Percentiles rank a stretch among this genome's conserved stretches.
Evolutionary conservation across 2,797 vertebrate species (phyloP).

Genomic region (Cyclopterus lumpus): DNA sequence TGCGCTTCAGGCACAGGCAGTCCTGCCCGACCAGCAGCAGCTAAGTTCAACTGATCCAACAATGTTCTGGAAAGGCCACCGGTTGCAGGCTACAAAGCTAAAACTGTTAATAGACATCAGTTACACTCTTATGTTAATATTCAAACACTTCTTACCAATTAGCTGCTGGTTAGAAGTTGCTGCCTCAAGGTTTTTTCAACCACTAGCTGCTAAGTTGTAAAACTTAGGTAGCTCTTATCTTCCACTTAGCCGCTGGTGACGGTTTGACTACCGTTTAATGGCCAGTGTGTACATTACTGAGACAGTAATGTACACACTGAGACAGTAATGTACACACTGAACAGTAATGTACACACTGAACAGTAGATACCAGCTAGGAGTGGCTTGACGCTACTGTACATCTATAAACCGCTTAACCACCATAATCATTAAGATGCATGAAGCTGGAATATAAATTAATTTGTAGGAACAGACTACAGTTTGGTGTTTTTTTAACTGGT

Average conservation of each 20-base stretch:
- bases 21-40: constrained; percentile 81
- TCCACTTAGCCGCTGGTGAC: neutral
- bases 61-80: neutral
- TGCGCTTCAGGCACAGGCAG: constrained; percentile 93
- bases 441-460: neutral
- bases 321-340: no score
- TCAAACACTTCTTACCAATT: neutral
- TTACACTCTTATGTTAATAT: neutral
- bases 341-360: no score
- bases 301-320: no score
- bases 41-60: constrained; percentile 54
- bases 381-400: neutral
- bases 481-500: constrained; percentile 30
- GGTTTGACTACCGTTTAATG: neutral
- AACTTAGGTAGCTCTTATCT: neutral
- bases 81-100: neutral
- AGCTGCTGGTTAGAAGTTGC: constrained; percentile 18
- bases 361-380: neutral
- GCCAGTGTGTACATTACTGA: neutral
- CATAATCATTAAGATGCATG: constrained; percentile 41
- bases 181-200: constrained; percentile 10
- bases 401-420: neutral
- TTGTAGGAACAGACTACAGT: constrained; percentile 21
- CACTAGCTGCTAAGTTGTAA: constrained; percentile 9
- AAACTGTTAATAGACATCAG: neutral